A percentile compares a stretch with the other conserved stretches of the same genome.
phyloP scores from a whole-genome alignment of 1,140 invertebrate species.

The Nylanderia fulva region DNA sequence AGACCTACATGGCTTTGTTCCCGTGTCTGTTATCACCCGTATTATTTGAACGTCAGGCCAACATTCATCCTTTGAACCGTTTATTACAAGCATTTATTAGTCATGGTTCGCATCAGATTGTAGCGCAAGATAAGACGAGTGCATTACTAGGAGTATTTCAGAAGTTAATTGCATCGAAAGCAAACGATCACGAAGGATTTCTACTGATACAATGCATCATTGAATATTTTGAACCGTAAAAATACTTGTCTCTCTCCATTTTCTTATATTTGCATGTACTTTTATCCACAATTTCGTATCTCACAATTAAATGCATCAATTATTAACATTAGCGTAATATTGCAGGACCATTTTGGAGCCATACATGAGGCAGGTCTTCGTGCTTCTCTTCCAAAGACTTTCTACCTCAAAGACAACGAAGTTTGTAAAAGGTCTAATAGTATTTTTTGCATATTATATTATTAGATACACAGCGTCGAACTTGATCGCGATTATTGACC shows the following conservation, averaged over 20 bases:
- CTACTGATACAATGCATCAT: slow-evolving; percentile 94
- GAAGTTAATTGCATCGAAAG: slow-evolving; percentile 97
- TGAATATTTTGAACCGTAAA: slow-evolving; percentile 91
- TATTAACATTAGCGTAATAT: slow-evolving; percentile 72
- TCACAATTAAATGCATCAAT: slow-evolving; percentile 32
- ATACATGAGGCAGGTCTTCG: slow-evolving; percentile 95
- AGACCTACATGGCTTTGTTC: slow-evolving; percentile 95
- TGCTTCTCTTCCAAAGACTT: slow-evolving; percentile 96
- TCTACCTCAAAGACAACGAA: slow-evolving; percentile 97
- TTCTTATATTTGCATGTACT: background rate
- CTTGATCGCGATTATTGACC: slow-evolving; percentile 93
- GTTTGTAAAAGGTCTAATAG: slow-evolving; percentile 94
- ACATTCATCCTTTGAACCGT: slow-evolving; percentile 96
- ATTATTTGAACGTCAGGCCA: slow-evolving; percentile 96
- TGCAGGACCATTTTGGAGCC: slow-evolving; percentile 89
- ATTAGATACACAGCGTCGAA: slow-evolving; percentile 91
- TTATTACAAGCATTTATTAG: slow-evolving; percentile 95
- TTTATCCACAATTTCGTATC: slow-evolving; percentile 11
- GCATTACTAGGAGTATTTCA: slow-evolving; percentile 98
- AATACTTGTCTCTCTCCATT: slow-evolving; percentile 65
- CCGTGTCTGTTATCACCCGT: slow-evolving; percentile 94
- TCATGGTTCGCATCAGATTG: slow-evolving; percentile 91
- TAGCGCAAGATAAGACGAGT: slow-evolving; percentile 90
- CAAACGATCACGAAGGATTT: slow-evolving; percentile 98
- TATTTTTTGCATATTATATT: slow-evolving; percentile 95